Evolutionary conservation across 1,140 invertebrate species (phyloP), one percentile per base, ranked within the genome.

Genomic region (Asbolus verrucosus): DNA sequence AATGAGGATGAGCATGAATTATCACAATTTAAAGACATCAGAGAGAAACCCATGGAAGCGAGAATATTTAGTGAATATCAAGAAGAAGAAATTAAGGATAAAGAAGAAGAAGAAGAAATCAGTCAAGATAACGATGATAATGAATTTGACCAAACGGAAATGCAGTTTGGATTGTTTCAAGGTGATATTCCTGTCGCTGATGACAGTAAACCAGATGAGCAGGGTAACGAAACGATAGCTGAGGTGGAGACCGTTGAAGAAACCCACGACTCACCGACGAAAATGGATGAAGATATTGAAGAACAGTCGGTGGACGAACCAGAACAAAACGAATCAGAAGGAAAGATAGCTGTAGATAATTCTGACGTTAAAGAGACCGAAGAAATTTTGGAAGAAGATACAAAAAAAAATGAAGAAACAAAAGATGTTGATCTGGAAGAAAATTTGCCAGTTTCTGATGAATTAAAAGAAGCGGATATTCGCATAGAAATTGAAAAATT

Each of bases 221-320:
- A 30, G 27, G 9, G 27, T n/a, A 30, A 8, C 27, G 27, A 30
- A 30, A 30, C 4, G 4, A 30, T 4, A 30, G 9, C 9, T 8
- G 27, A 30, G 27, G 27, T 4, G 9, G 27, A 30, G 4, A 5
- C 27, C 4, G 27, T 5, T 30, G 27, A 30, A 30, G 4, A 30
- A 4, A 30, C 9, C 4, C 27, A 30, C 27, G 9, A 30, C 4
- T n/a, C n/a, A n/a, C n/a, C n/a, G n/a, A n/a, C n/a, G 27, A 30
- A 30, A 30, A 8, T 30, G 27, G 59, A 61, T 16, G 19, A 46
- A 46, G 9, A 2, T 18, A 46, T 46, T 11, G 41, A 46, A 13
- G 59, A 30, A 61, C 21, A 13, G n/a, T n/a, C n/a, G n/a, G 27
- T 8, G 27, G 27, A 30, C 4, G 27, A 30, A 30, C 4, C 4